These are phyloP conservation scores for Periophthalmus modestus DNA, from an alignment of 2,113 vertebrate genomes.

Conservation along the genomic window DNA sequence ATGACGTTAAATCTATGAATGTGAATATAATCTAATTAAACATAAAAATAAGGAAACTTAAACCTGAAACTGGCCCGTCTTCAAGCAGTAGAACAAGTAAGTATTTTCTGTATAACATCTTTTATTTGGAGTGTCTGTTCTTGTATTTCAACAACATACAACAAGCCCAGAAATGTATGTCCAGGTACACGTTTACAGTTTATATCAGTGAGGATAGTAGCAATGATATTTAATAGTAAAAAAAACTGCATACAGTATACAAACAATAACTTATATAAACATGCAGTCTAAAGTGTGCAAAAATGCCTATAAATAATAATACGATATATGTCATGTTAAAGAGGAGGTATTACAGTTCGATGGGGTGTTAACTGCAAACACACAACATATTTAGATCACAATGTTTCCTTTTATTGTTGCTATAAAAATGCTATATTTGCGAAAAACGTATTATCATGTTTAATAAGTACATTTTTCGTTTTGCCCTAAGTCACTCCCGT, in stretches of 20 bases:
- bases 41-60: too few relatives aligned
- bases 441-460: too few relatives aligned
- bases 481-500: too few relatives aligned
- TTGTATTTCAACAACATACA: conserved; percentile 23
- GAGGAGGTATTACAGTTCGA: too few relatives aligned
- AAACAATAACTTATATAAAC: conserved; percentile 21
- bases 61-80: background rate
- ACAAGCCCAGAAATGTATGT: background rate
- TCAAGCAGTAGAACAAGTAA: background rate
- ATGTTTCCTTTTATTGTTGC: too few relatives aligned
- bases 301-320: conserved; percentile 29
- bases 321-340: conserved; percentile 7
- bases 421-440: too few relatives aligned
- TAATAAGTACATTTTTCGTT: too few relatives aligned
- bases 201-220: conserved; percentile 22
- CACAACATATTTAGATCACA: too few relatives aligned
- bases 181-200: conserved; percentile 3
- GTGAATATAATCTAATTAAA: too few relatives aligned
- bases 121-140: background rate
- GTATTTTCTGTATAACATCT: background rate
- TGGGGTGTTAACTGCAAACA: too few relatives aligned
- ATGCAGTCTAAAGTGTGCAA: conserved; percentile 42
- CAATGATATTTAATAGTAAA: conserved; percentile 12
- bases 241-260: conserved; percentile 24
- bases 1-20: too few relatives aligned